These are phyloP conservation scores for Merodon equestris DNA, from an alignment of 2,888 invertebrate genomes.

Conservation along the genomic window DNA sequence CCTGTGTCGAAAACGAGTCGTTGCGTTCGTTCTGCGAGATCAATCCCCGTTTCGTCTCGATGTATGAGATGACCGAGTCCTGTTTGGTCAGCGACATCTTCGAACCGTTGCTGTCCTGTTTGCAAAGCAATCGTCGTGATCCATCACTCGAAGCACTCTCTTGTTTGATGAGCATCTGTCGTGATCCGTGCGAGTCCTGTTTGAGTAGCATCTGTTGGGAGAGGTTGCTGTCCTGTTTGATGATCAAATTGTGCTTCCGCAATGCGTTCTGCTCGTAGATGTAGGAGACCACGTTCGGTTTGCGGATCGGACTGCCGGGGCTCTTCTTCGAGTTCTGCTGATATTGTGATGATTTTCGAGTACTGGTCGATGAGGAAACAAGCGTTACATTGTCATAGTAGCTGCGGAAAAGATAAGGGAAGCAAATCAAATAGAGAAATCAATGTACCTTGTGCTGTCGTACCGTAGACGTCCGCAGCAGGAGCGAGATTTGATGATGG, in stretches of 20 bases:
- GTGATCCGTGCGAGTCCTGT: constrained; percentile 78
- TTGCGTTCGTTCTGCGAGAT: constrained; percentile 71
- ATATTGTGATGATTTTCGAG: constrained; percentile 91
- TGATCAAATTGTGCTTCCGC: constrained; percentile 76
- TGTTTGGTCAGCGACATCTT: constrained; percentile 78
- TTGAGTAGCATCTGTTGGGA: constrained; percentile 78
- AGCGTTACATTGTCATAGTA: constrained; percentile 93
- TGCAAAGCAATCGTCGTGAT: constrained; percentile 77
- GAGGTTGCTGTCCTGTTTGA: constrained; percentile 78
- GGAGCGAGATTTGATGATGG: constrained; percentile 90
- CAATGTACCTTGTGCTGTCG: constrained; percentile 4
- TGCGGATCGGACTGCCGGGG: constrained; percentile 81
- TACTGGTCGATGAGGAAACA: constrained; percentile 91
- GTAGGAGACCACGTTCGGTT: constrained; percentile 81
- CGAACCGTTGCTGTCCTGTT: constrained; percentile 78
- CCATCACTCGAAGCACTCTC: constrained; percentile 78
- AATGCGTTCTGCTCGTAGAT: constrained; percentile 79
- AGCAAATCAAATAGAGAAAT: background rate
- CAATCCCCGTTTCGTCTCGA: constrained; percentile 76
- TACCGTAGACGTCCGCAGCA: constrained; percentile 89
- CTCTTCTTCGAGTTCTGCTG: constrained; percentile 83
- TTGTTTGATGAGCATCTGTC: constrained; percentile 78
- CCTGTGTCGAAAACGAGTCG: constrained; percentile 75
- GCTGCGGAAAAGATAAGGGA: constrained; percentile 69
- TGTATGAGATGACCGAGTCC: constrained; percentile 79